phyloP scores from a whole-genome alignment of 2,888 invertebrate genomes.

The Carabus problematicus region DNA sequence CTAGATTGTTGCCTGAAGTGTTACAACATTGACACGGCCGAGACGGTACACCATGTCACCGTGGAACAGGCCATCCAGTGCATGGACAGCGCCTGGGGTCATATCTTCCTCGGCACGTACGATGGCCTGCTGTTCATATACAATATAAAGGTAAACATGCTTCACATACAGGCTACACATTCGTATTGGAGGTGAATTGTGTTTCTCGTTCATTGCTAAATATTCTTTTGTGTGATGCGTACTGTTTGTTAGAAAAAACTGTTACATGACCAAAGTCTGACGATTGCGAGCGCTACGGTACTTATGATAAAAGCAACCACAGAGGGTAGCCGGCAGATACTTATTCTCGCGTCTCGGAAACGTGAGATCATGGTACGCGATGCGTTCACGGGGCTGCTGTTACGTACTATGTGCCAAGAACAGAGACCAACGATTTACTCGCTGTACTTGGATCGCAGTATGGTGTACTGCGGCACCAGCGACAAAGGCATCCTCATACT shows the following conservation, averaged over 20 bases:
- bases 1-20: slow-evolving; percentile 68
- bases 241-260: slow-evolving; percentile 63
- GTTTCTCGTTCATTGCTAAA: slow-evolving; percentile 15
- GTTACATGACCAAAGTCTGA: slow-evolving; percentile 63
- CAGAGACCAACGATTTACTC: slow-evolving; percentile 72
- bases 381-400: slow-evolving; percentile 71
- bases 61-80: slow-evolving; percentile 74
- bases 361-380: slow-evolving; percentile 76
- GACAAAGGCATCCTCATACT: slow-evolving; percentile 75
- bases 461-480: slow-evolving; percentile 80
- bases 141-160: slow-evolving; percentile 68
- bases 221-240: slow-evolving; percentile 48
- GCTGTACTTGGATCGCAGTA: slow-evolving; percentile 70
- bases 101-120: slow-evolving; percentile 74
- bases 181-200: background rate
- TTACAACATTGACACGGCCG: slow-evolving; percentile 65
- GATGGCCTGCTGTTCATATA: slow-evolving; percentile 75
- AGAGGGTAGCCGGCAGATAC: slow-evolving; percentile 74
- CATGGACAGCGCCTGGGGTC: slow-evolving; percentile 76
- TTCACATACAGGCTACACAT: too few species aligned
- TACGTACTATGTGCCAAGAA: slow-evolving; percentile 69
- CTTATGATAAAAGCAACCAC: slow-evolving; percentile 74
- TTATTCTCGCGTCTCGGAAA: slow-evolving; percentile 74
- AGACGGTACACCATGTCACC: slow-evolving; percentile 63
- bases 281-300: slow-evolving; percentile 71